A percentile compares a stretch with the other conserved stretches of the same genome.
Conservation (phyloP, 2,113 vertebrate species). For the Chaenocephalus aceratus region DNA sequence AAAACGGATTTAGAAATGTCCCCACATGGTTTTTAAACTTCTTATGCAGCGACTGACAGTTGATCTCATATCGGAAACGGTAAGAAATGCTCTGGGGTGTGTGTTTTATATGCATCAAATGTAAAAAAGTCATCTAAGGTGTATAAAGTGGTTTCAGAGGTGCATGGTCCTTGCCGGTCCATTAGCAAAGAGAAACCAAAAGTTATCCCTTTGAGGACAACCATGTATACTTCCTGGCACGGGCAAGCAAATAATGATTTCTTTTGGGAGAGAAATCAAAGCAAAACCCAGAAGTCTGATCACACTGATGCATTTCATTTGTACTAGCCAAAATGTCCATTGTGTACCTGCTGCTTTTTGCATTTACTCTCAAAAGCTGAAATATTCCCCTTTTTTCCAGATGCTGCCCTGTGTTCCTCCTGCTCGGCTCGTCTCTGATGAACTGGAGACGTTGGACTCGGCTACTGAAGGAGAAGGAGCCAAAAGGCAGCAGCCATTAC, state of each 20-base stretch:
- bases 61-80: conserved; percentile 34
- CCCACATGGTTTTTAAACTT: conserved; percentile 36
- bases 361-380: conserved; percentile 72
- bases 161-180: not conserved
- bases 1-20: conserved; percentile 53
- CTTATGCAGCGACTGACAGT: conserved; percentile 48
- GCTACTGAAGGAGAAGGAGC: conserved; percentile 51
- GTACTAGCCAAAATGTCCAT: conserved; percentile 68
- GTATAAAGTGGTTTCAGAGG: conserved; percentile 22
- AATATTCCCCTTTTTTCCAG: conserved; percentile 74
- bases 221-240: conserved; percentile 54
- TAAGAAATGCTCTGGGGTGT: not conserved
- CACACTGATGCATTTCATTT: conserved; percentile 71
- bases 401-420: conserved; percentile 71
- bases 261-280: conserved; percentile 70
- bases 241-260: conserved; percentile 65
- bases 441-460: conserved; percentile 65
- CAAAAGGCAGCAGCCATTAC: conserved; percentile 62
- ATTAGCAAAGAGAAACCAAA: conserved; percentile 46
- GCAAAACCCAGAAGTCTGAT: conserved; percentile 54
- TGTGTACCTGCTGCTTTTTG: conserved; percentile 82
- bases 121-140: conserved; percentile 22
- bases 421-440: conserved; percentile 69
- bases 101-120: conserved; percentile 24
- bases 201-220: conserved; percentile 58